Conservation (phyloP, 2,797 vertebrate genomes). For the Benthosema pterotum region DNA sequence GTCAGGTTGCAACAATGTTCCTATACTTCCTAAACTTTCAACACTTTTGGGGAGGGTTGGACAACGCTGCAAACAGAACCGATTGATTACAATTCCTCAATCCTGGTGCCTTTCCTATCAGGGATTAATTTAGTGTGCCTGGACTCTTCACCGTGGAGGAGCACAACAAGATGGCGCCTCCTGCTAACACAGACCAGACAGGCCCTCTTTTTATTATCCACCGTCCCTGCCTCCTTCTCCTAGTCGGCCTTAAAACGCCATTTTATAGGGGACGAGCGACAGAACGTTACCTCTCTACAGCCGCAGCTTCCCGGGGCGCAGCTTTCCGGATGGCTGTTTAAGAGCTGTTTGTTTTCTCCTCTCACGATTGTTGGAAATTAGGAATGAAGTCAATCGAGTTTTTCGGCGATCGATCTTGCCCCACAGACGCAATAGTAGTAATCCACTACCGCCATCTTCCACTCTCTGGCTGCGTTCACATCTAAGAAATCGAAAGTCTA, state of each 20-base stretch:
- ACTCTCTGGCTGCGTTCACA: too few species aligned
- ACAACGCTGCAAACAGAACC: slow-evolving; percentile 73
- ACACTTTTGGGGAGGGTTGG: slow-evolving; percentile 57
- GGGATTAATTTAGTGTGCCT: slow-evolving; percentile 87
- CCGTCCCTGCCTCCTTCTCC: slow-evolving; percentile 45
- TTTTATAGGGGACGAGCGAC: slow-evolving; percentile 18
- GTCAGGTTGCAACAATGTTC: background rate
- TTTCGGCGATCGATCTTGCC: slow-evolving; percentile 83
- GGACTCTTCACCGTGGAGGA: slow-evolving; percentile 37
- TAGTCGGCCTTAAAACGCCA: slow-evolving; percentile 11
- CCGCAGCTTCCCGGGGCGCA: background rate
- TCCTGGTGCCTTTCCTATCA: slow-evolving; percentile 75
- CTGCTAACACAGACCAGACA: fast-evolving
- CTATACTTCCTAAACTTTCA: slow-evolving; percentile 9
- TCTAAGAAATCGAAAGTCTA: too few species aligned
- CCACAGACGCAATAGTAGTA: slow-evolving; percentile 59
- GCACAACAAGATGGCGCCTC: slow-evolving; percentile 77
- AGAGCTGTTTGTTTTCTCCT: slow-evolving; percentile 29
- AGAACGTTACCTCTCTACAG: slow-evolving; percentile 42
- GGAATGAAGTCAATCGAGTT: slow-evolving; percentile 79
- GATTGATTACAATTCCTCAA: slow-evolving; percentile 84
- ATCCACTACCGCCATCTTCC: slow-evolving; percentile 83
- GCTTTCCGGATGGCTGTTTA: slow-evolving; percentile 11
- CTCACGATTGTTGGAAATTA: slow-evolving; percentile 11
- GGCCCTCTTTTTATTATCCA: slow-evolving; percentile 32